phyloP scores from a whole-genome alignment of 2,113 vertebrate genomes.

The Panthera leo region DNA sequence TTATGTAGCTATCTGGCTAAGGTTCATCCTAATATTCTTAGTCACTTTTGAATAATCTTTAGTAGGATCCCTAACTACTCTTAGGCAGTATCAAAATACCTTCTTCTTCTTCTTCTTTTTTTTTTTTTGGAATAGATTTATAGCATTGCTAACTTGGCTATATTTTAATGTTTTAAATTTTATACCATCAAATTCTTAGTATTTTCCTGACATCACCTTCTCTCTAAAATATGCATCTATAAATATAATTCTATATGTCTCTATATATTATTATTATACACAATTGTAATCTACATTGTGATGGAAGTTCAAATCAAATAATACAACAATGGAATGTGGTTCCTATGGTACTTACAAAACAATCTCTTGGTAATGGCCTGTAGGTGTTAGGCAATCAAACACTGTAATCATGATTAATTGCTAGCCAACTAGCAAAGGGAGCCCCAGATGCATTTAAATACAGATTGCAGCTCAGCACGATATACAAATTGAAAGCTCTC shows the following conservation, averaged over 20 bases:
- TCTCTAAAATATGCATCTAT: neutral
- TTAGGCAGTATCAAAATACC: neutral
- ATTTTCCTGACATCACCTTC: neutral
- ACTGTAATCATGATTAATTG: constrained; percentile 64
- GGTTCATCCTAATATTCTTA: neutral
- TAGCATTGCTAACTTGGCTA: fast-evolving
- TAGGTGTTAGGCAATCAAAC: constrained; percentile 7
- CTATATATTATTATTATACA: neutral
- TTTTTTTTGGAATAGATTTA: neutral
- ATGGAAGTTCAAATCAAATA: neutral
- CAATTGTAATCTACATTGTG: neutral
- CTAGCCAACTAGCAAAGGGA: constrained; percentile 11
- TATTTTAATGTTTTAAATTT: neutral
- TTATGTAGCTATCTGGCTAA: neutral
- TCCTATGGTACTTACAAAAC: neutral
- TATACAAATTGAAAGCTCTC: constrained; percentile 6
- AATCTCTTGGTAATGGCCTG: neutral
- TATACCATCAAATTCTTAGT: neutral
- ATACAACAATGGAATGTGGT: neutral
- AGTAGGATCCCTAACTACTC: neutral
- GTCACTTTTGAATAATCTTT: neutral
- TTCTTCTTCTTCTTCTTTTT: neutral
- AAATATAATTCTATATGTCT: neutral
- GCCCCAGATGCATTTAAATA: constrained; percentile 27
- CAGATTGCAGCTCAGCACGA: neutral